A percentile compares a stretch with the other conserved stretches of the same genome.
Evolutionary conservation across 2,797 vertebrate species (phyloP).

Genomic region (Pogonophryne albipinna): DNA sequence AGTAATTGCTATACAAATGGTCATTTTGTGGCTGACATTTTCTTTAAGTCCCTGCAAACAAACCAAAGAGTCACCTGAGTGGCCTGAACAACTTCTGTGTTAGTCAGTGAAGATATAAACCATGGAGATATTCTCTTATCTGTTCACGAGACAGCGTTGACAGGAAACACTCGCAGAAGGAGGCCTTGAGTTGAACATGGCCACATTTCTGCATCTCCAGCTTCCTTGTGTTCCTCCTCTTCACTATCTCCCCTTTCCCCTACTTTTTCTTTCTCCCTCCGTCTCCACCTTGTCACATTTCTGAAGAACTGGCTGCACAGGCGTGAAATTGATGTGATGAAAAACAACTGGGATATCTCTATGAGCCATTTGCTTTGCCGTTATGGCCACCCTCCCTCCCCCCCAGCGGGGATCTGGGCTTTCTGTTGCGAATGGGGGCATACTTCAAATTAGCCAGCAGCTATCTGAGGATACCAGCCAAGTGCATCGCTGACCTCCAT

Average conservation of each 20-base stretch:
- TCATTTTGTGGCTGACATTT: not conserved
- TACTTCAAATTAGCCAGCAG: slow-evolving; percentile 81
- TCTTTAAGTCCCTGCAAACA: slow-evolving; percentile 27
- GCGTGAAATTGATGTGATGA: slow-evolving; percentile 84
- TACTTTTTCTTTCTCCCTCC: slow-evolving; percentile 21
- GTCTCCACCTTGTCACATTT: slow-evolving; percentile 68
- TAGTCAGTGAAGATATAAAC: slow-evolving; percentile 59
- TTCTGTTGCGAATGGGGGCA: slow-evolving; percentile 75
- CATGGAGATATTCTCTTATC: slow-evolving; percentile 59
- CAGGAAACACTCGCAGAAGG: slow-evolving; percentile 49
- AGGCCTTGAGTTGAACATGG: slow-evolving; percentile 59
- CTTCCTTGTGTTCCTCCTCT: slow-evolving; percentile 49
- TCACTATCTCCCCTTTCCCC: slow-evolving; percentile 32
- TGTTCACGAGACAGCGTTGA: slow-evolving; percentile 55
- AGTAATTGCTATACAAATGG: too few relatives aligned
- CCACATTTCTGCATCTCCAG: slow-evolving; percentile 41
- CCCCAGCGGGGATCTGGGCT: slow-evolving; percentile 67
- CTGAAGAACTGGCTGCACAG: slow-evolving; percentile 58
- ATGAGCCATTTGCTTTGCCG: slow-evolving; percentile 81
- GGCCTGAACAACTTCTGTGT: slow-evolving; percentile 43
- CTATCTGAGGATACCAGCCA: slow-evolving; percentile 81
- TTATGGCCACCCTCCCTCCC: slow-evolving; percentile 71
- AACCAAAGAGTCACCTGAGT: slow-evolving; percentile 26
- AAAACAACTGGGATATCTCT: slow-evolving; percentile 84
- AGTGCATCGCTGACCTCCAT: slow-evolving; percentile 69